These are phyloP conservation scores for Lasaia peninsularis DNA, from an alignment of 1,140 invertebrate species.

Conservation along the genomic window DNA sequence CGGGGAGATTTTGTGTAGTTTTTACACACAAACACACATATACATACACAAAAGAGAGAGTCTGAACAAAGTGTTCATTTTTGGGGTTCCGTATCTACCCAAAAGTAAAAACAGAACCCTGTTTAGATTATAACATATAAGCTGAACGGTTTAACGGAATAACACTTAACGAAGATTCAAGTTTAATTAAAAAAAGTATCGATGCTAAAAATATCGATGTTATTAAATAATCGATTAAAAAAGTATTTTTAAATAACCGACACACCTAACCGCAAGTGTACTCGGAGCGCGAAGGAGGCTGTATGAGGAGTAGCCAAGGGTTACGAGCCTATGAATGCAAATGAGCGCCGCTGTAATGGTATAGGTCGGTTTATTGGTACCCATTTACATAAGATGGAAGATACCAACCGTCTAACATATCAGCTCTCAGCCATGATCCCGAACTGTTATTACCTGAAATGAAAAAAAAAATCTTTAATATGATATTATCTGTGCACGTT, in stretches of 20 bases:
- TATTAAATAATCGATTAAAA: background rate
- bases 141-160: too few species aligned
- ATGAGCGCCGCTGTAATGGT: slow-evolving; percentile 54
- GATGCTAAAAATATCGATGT: too few species aligned
- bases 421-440: background rate
- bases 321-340: slow-evolving; percentile 76
- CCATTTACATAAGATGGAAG: slow-evolving; percentile 57
- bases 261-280: slow-evolving; percentile 42
- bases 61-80: too few species aligned
- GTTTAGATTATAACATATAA: too few species aligned
- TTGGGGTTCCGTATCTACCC: too few species aligned
- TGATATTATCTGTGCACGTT: background rate
- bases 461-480: background rate
- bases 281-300: slow-evolving; percentile 41
- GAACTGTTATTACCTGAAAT: slow-evolving; percentile 15
- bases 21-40: too few species aligned
- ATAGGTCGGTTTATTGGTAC: slow-evolving; percentile 57
- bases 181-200: too few species aligned
- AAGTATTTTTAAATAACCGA: background rate
- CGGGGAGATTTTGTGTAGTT: too few species aligned
- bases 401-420: slow-evolving; percentile 11
- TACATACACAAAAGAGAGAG: too few species aligned
- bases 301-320: slow-evolving; percentile 59
- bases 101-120: too few species aligned
- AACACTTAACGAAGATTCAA: too few species aligned